Conservation (phyloP, 2,113 vertebrate genomes). For the Bostrychus sinensis region DNA sequence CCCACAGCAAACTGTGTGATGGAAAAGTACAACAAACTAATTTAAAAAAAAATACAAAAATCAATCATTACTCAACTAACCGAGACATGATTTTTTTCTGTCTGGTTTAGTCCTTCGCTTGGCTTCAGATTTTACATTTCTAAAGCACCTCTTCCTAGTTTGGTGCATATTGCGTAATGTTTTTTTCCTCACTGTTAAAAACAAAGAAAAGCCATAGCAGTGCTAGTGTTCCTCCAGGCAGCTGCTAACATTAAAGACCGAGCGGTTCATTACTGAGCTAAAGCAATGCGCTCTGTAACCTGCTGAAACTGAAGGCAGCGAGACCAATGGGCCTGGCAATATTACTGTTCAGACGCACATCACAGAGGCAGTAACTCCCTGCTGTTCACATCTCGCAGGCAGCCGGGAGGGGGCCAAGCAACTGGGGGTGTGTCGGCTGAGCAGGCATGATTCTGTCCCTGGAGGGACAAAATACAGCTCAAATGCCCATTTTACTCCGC, state of each 20-base stretch:
- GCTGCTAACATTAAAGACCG: slow-evolving; percentile 36
- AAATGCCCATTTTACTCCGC: slow-evolving; percentile 21
- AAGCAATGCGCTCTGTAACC: slow-evolving; percentile 17
- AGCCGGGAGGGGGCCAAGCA: slow-evolving; percentile 1
- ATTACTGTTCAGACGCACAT: neutral
- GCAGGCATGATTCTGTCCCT: slow-evolving; percentile 26
- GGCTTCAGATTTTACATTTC: neutral
- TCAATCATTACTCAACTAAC: neutral
- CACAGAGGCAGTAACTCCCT: slow-evolving; percentile 20
- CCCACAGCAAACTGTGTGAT: neutral
- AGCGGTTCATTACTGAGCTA: slow-evolving; percentile 26
- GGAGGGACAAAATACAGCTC: slow-evolving; percentile 26
- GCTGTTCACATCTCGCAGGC: slow-evolving; percentile 21
- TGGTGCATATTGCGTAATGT: slow-evolving; percentile 14
- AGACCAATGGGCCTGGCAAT: slow-evolving; percentile 12
- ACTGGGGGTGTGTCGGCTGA: slow-evolving; percentile 3
- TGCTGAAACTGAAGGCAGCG: slow-evolving; percentile 19
- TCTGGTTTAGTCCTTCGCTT: neutral
- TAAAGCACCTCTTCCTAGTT: slow-evolving; percentile 24
- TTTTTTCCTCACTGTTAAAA: slow-evolving; percentile 30
- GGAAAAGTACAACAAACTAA: neutral
- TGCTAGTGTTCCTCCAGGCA: slow-evolving; percentile 1
- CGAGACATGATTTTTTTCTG: neutral
- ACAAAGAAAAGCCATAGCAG: slow-evolving; percentile 30
- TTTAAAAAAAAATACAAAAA: neutral